Evolutionary conservation across 2,888 invertebrate genomes (phyloP), one percentile per base, ranked within the genome.

Genomic region (Drosophila falleni): DNA sequence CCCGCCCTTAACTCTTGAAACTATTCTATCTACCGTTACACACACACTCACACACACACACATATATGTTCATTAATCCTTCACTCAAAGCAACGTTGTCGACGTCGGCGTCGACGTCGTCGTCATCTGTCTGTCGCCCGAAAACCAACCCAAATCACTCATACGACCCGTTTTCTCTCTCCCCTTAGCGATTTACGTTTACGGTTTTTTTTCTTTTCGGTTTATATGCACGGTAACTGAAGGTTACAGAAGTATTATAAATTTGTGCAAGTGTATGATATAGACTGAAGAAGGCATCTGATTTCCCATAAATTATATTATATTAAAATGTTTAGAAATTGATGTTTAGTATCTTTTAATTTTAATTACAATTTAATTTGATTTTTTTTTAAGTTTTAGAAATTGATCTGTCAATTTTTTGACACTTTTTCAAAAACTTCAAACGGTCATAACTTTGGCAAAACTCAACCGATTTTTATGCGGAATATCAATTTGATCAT

Each of bases 111-210:
- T 61, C 74, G 49, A 54, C 74, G 61, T 62, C 74, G 31, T 61
- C 74, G 61, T 62, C 74, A 76, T 71, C 64, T 82, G 82, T 80
- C 81, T 65, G 81, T 65, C 76, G 65, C 61, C 61, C 71, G 37
- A 65, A 76, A 76, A 75, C 63, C 75, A 79, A 76, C 80, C 80
- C 76, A 76, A 79, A 76, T 76, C 76, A 79, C 76, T 76, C 76
- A 79, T 79, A 76, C 80, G 76, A 75, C 76, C 71, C 64, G 62
- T 67, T 60, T 60, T 60, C 13, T 16, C n/a, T 37, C 23, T 41
- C 16, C 15, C 23, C n/a, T 37, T 8, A 15, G 8, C 46, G 15
- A 19, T 23, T 11, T 13, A 15, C 6, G 29, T 37, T 55, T 13
- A 35, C 35, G 35, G 13, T 35, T 35, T 44, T 42, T 9, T 13